These are phyloP conservation scores for Oenanthe oenanthe DNA, from an alignment of 2,113 vertebrate species.

Conservation along the genomic window DNA sequence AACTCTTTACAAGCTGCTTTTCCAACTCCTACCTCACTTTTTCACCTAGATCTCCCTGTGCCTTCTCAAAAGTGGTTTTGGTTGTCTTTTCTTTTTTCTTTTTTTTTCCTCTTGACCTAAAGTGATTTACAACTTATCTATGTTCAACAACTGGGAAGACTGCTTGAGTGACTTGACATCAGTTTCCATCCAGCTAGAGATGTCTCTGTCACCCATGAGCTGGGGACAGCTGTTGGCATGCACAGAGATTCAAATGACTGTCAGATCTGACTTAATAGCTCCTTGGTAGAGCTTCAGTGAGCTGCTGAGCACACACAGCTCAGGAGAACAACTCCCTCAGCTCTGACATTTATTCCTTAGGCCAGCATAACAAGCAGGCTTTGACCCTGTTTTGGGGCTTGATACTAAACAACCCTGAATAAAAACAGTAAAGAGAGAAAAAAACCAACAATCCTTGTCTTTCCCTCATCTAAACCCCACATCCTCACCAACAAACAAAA, in stretches of 20 bases:
- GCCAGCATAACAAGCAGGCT: neutral
- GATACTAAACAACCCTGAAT: neutral
- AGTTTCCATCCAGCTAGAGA: conserved; percentile 23
- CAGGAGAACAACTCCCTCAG: neutral
- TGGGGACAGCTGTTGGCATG: conserved; percentile 33
- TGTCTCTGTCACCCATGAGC: neutral
- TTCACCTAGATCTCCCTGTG: neutral
- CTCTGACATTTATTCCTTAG: neutral
- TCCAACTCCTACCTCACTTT: neutral
- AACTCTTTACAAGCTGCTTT: neutral
- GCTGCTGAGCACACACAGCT: neutral
- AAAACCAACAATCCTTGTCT: neutral
- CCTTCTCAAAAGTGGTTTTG: neutral
- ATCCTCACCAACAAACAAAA: neutral
- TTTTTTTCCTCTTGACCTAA: neutral
- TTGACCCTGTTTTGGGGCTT: neutral
- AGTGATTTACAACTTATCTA: conserved; percentile 40
- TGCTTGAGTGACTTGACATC: conserved; percentile 9
- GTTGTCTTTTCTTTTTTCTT: neutral
- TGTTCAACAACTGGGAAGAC: neutral
- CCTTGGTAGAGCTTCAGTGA: neutral
- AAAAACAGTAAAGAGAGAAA: neutral
- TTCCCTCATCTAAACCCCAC: neutral
- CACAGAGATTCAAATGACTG: conserved; percentile 30
- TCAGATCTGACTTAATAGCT: neutral